phyloP scores from a whole-genome alignment of 2,797 vertebrate species.

The Hozukius guyotensis region DNA sequence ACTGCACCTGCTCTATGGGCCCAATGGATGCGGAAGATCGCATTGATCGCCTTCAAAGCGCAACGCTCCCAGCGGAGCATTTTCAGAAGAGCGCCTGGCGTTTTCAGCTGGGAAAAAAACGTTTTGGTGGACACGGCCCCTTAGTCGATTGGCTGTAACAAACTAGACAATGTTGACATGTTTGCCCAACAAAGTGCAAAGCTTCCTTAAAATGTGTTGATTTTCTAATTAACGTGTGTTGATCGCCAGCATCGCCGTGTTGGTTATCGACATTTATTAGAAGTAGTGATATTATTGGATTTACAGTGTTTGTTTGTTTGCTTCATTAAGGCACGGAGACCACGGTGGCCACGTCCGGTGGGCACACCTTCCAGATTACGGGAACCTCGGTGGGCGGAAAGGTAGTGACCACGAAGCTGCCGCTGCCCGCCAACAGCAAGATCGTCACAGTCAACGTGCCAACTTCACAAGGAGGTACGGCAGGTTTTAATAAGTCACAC shows the following conservation, averaged over 20 bases:
- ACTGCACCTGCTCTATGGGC: no score
- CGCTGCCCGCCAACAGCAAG: constrained; percentile 98
- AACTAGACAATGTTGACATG: background rate
- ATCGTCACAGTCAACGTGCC: constrained; percentile 97
- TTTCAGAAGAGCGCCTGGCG: no score
- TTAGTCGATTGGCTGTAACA: background rate
- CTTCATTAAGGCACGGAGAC: constrained; percentile 84
- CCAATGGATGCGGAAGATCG: no score
- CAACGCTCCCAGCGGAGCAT: no score
- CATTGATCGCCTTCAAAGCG: no score
- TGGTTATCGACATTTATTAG: background rate
- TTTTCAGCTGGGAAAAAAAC: no score
- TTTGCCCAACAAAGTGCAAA: background rate
- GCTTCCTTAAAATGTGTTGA: no score
- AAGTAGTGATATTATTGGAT: background rate
- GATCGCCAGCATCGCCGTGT: background rate
- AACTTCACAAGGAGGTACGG: constrained; percentile 95
- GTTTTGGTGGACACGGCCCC: no score
- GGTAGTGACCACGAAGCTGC: constrained; percentile 95
- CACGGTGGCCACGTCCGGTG: constrained; percentile 89
- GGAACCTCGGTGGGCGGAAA: constrained; percentile 94
- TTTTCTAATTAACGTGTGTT: no score
- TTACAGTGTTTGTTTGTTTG: constrained; percentile 8
- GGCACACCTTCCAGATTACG: constrained; percentile 97
- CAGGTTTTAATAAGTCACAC: constrained; percentile 41